Evolutionary conservation across 2,888 invertebrate species (phyloP).

Genomic region (Heliconius sara): DNA sequence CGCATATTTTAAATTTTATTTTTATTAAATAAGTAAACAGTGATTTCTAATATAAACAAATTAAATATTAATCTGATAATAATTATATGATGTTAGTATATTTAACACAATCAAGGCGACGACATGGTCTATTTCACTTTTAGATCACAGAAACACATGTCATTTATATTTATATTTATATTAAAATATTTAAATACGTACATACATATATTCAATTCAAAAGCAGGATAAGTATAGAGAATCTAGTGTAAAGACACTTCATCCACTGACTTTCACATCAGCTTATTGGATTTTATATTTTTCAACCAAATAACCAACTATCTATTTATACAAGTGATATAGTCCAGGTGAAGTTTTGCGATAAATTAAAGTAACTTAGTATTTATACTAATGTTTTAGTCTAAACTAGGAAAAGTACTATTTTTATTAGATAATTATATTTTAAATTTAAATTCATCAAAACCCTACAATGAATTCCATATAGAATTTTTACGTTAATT

Average conservation of each 20-base stretch:
- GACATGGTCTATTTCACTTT: conserved; percentile 10
- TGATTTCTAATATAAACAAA: not conserved
- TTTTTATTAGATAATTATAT: too few relatives aligned
- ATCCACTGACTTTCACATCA: not conserved
- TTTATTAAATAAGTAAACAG: too few relatives aligned
- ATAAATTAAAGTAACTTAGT: not conserved
- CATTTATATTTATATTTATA: not conserved
- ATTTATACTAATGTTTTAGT: not conserved
- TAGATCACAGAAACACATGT: not conserved
- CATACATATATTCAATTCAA: too few relatives aligned
- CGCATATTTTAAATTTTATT: too few relatives aligned
- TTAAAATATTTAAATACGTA: not conserved
- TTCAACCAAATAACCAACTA: too few relatives aligned
- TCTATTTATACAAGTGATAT: too few relatives aligned
- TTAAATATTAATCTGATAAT: not conserved
- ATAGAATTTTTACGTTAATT: too few relatives aligned
- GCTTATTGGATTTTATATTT: not conserved
- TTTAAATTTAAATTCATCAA: too few relatives aligned
- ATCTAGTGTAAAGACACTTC: not conserved
- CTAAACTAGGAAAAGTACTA: too few relatives aligned
- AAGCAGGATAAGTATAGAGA: not conserved
- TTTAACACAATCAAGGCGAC: not conserved
- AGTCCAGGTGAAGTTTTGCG: not conserved
- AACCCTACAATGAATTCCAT: too few relatives aligned
- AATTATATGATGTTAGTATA: not conserved